Conservation (phyloP, 2,113 vertebrate species). For the Gallinago undulata region DNA sequence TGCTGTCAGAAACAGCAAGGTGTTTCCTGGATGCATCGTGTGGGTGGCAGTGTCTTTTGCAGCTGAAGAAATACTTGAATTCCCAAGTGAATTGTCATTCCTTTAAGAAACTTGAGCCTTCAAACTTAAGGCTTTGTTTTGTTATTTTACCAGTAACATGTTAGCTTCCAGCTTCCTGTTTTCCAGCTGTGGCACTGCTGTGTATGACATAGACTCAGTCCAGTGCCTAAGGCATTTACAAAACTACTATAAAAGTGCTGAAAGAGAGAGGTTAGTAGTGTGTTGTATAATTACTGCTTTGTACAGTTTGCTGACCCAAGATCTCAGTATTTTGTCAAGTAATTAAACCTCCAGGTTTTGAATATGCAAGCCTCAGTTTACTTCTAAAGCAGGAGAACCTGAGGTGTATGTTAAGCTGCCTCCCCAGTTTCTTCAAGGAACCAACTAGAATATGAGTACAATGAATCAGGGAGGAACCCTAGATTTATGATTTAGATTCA, state of each 20-base stretch:
- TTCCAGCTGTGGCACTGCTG: conserved; percentile 35
- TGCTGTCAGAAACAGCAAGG: background rate
- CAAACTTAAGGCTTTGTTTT: conserved; percentile 20
- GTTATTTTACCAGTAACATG: background rate
- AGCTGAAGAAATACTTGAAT: conserved; percentile 49
- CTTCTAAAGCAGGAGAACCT: background rate
- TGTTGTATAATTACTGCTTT: background rate
- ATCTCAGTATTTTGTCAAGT: background rate
- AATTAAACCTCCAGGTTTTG: background rate
- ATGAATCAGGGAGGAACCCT: background rate
- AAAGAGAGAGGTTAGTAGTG: background rate
- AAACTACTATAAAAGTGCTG: background rate
- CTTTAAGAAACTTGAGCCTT: conserved; percentile 35
- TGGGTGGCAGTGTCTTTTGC: conserved; percentile 21
- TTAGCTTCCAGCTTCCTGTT: conserved; percentile 46
- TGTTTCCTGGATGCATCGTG: background rate
- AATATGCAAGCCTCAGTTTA: background rate
- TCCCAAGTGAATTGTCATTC: background rate
- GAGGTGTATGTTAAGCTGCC: background rate
- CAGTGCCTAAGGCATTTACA: background rate
- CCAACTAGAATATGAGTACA: background rate
- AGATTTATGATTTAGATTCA: background rate
- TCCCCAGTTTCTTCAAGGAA: background rate
- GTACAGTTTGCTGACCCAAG: background rate
- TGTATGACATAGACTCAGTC: background rate